phyloP scores from a whole-genome alignment of 2,797 vertebrate genomes.

The Melanotaenia trifasciata region DNA sequence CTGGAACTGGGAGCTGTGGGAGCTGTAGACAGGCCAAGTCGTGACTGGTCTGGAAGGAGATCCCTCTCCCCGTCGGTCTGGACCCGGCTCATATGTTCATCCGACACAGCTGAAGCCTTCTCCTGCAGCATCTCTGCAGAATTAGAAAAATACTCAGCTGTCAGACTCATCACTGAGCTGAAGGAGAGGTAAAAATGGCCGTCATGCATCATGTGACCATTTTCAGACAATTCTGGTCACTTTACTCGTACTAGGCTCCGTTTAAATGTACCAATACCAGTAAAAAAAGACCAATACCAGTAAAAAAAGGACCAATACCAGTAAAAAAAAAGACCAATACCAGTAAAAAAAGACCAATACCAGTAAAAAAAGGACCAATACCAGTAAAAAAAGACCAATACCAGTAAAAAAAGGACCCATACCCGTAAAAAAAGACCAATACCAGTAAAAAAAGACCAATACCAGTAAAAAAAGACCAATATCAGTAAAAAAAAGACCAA shows the following conservation, averaged over 20 bases:
- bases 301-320: too few species aligned
- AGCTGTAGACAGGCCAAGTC: conserved; percentile 84
- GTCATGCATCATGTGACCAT: neutral
- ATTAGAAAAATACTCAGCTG: conserved; percentile 59
- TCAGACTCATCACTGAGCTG: conserved; percentile 44
- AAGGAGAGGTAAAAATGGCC: conserved; percentile 12
- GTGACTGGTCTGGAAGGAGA: conserved; percentile 82
- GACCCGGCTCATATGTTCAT: conserved; percentile 88
- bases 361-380: too few species aligned
- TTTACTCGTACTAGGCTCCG: neutral
- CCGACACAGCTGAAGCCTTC: conserved; percentile 91
- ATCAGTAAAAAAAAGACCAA: too few species aligned
- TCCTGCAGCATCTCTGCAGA: conserved; percentile 97
- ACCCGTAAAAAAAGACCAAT: too few species aligned
- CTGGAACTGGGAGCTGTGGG: conserved; percentile 85
- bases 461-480: too few species aligned
- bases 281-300: too few species aligned
- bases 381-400: too few species aligned
- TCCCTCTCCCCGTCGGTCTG: conserved; percentile 84
- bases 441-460: too few species aligned
- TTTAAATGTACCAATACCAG: neutral
- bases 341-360: too few species aligned
- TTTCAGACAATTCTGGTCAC: neutral
- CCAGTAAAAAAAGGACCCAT: too few species aligned
- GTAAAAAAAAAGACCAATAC: too few species aligned